A percentile compares a stretch with the other conserved stretches of the same genome.
Conservation (phyloP, 53 echinoderm and acorn worm species). For the Stichopus horrens region DNA sequence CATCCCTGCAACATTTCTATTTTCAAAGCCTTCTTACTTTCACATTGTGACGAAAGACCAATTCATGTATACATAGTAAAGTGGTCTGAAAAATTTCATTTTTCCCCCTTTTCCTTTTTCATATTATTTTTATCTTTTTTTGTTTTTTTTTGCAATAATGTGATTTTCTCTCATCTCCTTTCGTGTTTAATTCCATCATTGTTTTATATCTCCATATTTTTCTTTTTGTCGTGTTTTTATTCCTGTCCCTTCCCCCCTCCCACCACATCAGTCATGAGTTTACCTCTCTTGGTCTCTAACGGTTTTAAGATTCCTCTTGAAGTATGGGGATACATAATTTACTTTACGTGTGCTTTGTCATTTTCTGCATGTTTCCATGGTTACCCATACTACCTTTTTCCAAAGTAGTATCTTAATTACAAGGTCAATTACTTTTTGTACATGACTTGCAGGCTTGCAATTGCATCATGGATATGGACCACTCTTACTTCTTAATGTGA, state of each 20-base stretch:
- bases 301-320: too few relatives aligned
- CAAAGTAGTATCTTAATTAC: background rate
- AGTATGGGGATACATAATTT: background rate
- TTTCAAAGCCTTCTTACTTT: background rate
- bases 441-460: too few relatives aligned
- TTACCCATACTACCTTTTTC: too few relatives aligned
- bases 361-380: background rate
- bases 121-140: background rate
- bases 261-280: background rate
- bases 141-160: background rate
- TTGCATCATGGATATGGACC: too few relatives aligned
- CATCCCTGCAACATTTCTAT: background rate
- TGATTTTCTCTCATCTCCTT: background rate
- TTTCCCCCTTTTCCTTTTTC: background rate
- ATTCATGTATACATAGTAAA: background rate
- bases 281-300: too few relatives aligned
- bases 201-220: background rate
- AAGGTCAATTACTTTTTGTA: background rate
- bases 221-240: background rate
- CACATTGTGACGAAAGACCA: conserved; percentile 2
- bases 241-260: background rate
- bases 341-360: background rate
- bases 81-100: background rate
- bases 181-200: background rate
- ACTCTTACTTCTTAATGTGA: too few relatives aligned